Conservation (phyloP, 2,888 invertebrate species). For the Hypercompe scribonia region DNA sequence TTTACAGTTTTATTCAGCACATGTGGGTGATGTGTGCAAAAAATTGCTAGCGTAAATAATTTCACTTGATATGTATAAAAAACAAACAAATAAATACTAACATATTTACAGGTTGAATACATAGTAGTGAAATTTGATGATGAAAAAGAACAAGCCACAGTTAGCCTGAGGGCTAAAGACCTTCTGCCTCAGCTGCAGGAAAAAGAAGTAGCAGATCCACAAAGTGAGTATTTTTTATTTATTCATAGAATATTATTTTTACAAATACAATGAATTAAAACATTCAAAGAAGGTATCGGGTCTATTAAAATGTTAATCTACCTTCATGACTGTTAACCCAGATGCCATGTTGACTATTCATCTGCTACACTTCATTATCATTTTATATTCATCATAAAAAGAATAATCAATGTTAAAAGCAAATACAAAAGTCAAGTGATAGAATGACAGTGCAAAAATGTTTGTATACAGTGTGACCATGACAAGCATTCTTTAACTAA, state of each 20-base stretch:
- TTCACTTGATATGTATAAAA: not conserved
- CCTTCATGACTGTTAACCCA: not conserved
- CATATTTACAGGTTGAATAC: constrained; percentile 92
- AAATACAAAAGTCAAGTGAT: not conserved
- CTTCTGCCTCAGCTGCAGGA: constrained; percentile 93
- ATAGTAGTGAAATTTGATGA: constrained; percentile 98
- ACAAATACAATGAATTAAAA: not conserved
- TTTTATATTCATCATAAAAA: not conserved
- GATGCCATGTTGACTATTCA: not conserved
- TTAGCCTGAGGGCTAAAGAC: constrained; percentile 94
- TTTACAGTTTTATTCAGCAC: not conserved
- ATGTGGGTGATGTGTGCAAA: not conserved
- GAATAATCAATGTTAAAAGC: not conserved
- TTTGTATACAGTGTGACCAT: constrained; percentile 12
- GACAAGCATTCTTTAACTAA: constrained; percentile 32
- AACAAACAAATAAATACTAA: not conserved
- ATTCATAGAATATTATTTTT: not conserved
- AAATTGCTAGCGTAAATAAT: not conserved
- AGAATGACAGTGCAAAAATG: constrained; percentile 33
- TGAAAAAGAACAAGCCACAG: constrained; percentile 92
- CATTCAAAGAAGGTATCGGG: not conserved
- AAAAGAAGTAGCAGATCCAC: constrained; percentile 92
- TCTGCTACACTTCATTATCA: not conserved
- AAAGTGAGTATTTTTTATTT: constrained; percentile 76
- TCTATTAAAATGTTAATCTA: not conserved